Evolutionary conservation across 2,113 vertebrate genomes (phyloP), one percentile per base, ranked within the genome.

Genomic region (Hemiscyllium ocellatum): DNA sequence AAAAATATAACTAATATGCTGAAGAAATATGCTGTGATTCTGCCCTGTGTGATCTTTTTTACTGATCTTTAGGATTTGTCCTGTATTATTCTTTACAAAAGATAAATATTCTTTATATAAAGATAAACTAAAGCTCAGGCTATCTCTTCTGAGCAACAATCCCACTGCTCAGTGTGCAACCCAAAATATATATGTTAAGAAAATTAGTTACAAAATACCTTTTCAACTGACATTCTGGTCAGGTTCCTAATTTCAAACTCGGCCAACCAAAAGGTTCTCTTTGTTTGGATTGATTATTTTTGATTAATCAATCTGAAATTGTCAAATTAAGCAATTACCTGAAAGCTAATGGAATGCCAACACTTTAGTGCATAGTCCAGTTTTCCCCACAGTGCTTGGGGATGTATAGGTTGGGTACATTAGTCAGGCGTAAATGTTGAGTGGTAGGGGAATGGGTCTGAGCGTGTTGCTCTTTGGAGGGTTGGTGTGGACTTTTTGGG

Each of bases 261-360:
- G 33, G 69, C 26, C 94, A 95, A 95, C 68, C 94, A 52, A 50
- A 95, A 69, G 72, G 26, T 33, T 95, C 42, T 94, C 91, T 95
- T 76, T 95, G 93, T 52, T 95, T 33, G 94, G 42, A 52, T 42
- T 95, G 68, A 95, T 95, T 95, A 33, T 26, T 72, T 76, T 29
- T 52, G 69, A 70, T 22, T 33, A 29, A 69, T 68, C 68, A 95
- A 95, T 95, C 24, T 52, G 72, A 95, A 72, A 95, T 95, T 95
- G 68, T 70, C 69, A 52, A 95, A 47, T 47, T 95, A 72, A 22
- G 24, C 69, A 69, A 72, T 95, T 12, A 61, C 93, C 69, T 47
- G 4, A 70, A 47, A 15, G 10, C 93, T 69, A 68, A 95, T 72
- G 37, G 68, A 70, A 47, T 37, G 65, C 69, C 47, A 42, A 19